Base-by-base conservation (phyloP, 2,797 vertebrate species). In the Apogon talboti region DNA sequence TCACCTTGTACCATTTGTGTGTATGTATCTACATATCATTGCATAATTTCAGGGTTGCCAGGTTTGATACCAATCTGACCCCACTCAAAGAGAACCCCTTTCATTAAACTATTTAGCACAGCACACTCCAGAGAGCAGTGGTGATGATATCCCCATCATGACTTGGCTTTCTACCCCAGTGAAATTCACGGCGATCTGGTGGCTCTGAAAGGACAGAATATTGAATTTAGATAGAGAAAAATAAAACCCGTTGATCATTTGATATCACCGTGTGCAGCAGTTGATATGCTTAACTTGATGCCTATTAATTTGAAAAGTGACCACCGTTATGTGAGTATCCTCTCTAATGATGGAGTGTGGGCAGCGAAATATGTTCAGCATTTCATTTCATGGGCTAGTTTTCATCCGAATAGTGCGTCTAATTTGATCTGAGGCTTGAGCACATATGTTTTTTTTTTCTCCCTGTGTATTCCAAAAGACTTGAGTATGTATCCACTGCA, bases 141-240 rank as follows among this genome's bases (percentile, higher is more conserved):
- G 55, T 19, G 81, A 61, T 79, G 79, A 86, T 72, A 79, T 28
- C 21, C 33, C 72, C 84, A 85, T 78, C 80, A 57, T 4, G 71
- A 19, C 76, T 80, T 76, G 81, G 74, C 66, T 66, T 62, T 14
- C 5, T 3, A 53, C 7, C 2, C 13, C 2, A 40, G 62, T 52
- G 44, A 54, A 73, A 71, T 63, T 49, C 12, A 2, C 28, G 2
- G 12, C 0, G 3, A 30, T 71, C 48, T 76, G 82, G 68, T 60
- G 19, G 28, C 45, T 40, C n/a, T 48, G 42, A 61, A 48, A 65
- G 53, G 28, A 40, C 55, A 38, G 52, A 72, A 82, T 53, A 40
- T 38, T 0, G 9, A 49, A 43, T 77, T 70, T 72, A 50, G 56
- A 38, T 0, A 1, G 43, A 54, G 71, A 70, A 79, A 90, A 76